Evolutionary conservation across 2,888 invertebrate genomes (phyloP), one percentile per base, ranked within the genome.

Genomic region (Zaprionus lineosus): DNA sequence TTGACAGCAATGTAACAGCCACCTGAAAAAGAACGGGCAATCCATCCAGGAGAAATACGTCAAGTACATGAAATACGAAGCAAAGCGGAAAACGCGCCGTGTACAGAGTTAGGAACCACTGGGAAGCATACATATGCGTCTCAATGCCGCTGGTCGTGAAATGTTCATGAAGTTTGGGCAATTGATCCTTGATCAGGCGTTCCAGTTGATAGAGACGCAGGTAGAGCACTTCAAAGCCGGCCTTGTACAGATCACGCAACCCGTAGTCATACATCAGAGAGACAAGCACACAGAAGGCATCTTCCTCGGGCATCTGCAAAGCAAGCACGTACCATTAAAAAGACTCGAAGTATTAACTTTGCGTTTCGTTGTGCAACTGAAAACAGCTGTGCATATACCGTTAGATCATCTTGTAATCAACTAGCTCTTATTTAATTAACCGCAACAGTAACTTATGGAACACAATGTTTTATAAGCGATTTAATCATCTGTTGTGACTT

Each of bases 51-150:
- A 99, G 92, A 90, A 98, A 99, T 40, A 99, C 94, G 89, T 99
- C 99, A 60, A 99, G 92, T 50, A 99, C 98, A 89, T 97, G 97
- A 91, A 98, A 99, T 21, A 99, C 94, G 91, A 99, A 94, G 86
- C 95, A 97, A 28, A 99, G 92, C 0, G 99, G 99, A 91, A 99
- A 99, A 86, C 99, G 95, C 21, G 99, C 99, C 1, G 99, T 99
- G 91, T 98, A 99, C n/a, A 99, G 92, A 0, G 99, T 99, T 47
- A 99, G 93, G 92, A 99, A 99, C 99, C 99, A 99, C 91, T 99
- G 99, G 3, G 97, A 98, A 14, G 99, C 99, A 89, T 97, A 99
- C 98, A 98, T 99, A 91, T 99, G 99, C 18, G 97, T 95, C 90
- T 99, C 99, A 40, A 99, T 94, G 41, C 94, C 94, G 58, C 92